Percentiles rank a stretch among this genome's conserved stretches.
Evolutionary conservation across 1,140 invertebrate species (phyloP).

Genomic region (Proales similis): DNA sequence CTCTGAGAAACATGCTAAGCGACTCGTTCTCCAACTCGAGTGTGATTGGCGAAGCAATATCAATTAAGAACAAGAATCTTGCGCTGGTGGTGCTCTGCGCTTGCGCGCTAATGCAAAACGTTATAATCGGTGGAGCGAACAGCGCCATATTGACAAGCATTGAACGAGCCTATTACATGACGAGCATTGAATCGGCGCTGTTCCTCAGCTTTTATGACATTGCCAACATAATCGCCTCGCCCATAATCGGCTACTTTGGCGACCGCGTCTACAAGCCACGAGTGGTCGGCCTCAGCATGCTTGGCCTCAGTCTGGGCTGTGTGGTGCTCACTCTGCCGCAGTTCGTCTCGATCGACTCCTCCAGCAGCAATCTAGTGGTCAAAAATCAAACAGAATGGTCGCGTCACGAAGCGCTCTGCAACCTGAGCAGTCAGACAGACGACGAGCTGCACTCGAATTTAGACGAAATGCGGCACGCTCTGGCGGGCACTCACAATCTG

Average conservation of each 20-base stretch:
- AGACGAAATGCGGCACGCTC: too few relatives aligned
- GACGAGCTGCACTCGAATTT: too few relatives aligned
- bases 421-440: background rate
- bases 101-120: conserved; percentile 7
- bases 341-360: background rate
- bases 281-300: conserved; percentile 12
- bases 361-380: background rate
- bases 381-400: background rate
- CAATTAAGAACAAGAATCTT: conserved; percentile 31
- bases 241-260: conserved; percentile 30
- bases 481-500: background rate
- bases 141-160: conserved; percentile 28
- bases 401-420: background rate
- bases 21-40: too few relatives aligned
- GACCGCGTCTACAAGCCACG: conserved; percentile 7
- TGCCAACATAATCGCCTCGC: conserved; percentile 5
- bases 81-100: background rate
- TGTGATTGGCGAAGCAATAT: too few relatives aligned
- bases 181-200: background rate
- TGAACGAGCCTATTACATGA: conserved; percentile 7
- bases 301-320: conserved; percentile 14
- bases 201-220: conserved; percentile 18
- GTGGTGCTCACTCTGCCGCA: background rate
- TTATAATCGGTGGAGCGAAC: conserved; percentile 24
- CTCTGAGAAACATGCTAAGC: too few relatives aligned